A percentile compares a stretch with the other conserved stretches of the same genome.
These are phyloP conservation scores for Drosophila crucigera DNA, from an alignment of 2,888 invertebrate genomes.

Conservation along the genomic window DNA sequence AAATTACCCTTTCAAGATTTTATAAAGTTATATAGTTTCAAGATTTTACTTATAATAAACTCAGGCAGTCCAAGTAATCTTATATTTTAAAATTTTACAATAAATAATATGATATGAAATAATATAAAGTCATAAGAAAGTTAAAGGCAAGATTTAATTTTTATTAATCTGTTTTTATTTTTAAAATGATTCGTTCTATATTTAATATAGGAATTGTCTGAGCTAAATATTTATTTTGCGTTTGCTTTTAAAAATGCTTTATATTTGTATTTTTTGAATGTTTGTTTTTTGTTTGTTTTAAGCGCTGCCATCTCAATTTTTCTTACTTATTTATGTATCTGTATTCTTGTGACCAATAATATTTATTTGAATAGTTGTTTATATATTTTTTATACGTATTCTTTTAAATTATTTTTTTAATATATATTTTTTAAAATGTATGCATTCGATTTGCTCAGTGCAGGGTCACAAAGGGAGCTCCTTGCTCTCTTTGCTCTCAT, in stretches of 20 bases:
- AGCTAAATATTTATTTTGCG: background rate
- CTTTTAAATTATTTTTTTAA: background rate
- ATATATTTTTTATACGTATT: background rate
- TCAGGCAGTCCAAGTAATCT: background rate
- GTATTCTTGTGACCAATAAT: background rate
- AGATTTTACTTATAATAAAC: background rate
- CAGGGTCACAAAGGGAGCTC: slow-evolving; percentile 8
- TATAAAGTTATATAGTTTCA: background rate
- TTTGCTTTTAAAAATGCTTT: no score
- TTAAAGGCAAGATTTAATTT: background rate
- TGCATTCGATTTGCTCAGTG: background rate
- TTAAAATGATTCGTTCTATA: background rate
- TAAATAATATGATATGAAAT: background rate
- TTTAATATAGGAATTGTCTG: background rate
- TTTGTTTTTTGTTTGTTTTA: no score
- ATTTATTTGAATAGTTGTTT: background rate
- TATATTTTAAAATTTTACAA: background rate
- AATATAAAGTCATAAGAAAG: background rate
- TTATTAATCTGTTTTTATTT: background rate
- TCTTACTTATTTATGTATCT: background rate
- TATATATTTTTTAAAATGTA: background rate
- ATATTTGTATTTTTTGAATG: no score
- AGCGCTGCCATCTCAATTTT: no score
- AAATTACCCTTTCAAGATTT: background rate
- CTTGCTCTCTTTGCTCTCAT: slow-evolving; percentile 44